Evolutionary conservation across 2,888 invertebrate species (phyloP).

Genomic region (Antheraea yamamai): DNA sequence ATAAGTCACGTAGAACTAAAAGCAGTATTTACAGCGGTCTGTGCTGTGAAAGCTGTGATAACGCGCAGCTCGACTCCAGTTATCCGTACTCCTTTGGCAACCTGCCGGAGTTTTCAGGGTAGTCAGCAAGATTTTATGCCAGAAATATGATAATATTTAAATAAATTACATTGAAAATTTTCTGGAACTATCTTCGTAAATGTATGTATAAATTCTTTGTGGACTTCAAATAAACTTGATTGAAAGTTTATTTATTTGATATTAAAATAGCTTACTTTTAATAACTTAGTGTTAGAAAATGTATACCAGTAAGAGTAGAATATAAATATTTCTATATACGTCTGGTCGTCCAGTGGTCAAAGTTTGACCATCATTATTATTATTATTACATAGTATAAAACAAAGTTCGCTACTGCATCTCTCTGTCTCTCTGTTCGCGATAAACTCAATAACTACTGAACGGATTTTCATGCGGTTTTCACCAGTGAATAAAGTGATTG

Average conservation of each 20-base stretch:
- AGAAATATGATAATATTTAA: constrained; percentile 28
- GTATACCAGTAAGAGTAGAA: background rate
- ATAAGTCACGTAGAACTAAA: constrained; percentile 77
- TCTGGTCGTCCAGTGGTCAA: too few relatives aligned
- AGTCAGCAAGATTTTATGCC: constrained; percentile 35
- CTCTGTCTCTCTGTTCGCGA: too few relatives aligned
- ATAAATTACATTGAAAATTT: constrained; percentile 13
- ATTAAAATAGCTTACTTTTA: background rate
- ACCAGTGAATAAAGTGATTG: too few relatives aligned
- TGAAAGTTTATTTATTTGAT: background rate
- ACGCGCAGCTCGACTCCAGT: constrained; percentile 32
- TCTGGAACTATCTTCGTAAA: background rate
- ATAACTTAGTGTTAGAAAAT: background rate
- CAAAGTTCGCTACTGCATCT: too few relatives aligned
- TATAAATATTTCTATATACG: too few relatives aligned
- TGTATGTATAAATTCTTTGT: constrained; percentile 6
- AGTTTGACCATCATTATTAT: too few relatives aligned
- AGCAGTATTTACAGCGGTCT: constrained; percentile 67
- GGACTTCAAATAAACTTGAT: constrained; percentile 5
- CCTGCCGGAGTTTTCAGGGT: constrained; percentile 34
- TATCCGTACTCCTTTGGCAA: constrained; percentile 29
- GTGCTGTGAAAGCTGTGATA: constrained; percentile 63
- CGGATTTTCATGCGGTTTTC: too few relatives aligned
- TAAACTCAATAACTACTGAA: too few relatives aligned
- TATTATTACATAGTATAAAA: too few relatives aligned